Evolutionary conservation across 2,797 vertebrate species (phyloP).

Genomic region (Megaceryle alcyon): DNA sequence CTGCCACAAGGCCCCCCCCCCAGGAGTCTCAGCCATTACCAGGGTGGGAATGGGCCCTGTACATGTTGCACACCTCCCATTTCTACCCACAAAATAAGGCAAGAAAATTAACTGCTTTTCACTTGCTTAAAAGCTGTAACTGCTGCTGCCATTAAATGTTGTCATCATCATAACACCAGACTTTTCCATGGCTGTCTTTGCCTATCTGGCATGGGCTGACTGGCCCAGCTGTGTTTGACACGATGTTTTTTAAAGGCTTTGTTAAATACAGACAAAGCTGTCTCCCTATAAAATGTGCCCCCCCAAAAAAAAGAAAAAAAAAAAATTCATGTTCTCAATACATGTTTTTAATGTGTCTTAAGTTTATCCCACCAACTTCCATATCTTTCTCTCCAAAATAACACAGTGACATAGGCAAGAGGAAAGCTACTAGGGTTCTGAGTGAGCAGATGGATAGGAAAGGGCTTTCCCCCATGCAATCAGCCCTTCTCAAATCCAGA

Average conservation of each 20-base stretch:
- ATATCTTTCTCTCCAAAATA: background rate
- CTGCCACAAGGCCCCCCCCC: accelerated
- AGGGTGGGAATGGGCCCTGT: background rate
- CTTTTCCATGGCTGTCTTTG: background rate
- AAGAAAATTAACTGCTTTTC: background rate
- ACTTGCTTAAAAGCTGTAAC: background rate
- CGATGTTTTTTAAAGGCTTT: background rate
- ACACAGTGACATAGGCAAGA: background rate
- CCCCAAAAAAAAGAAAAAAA: no score
- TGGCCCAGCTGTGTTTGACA: background rate
- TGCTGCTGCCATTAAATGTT: background rate
- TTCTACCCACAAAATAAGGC: background rate
- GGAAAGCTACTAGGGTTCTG: accelerated
- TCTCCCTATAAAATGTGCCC: background rate
- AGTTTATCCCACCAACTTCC: background rate
- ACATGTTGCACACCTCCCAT: background rate
- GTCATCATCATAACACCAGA: accelerated
- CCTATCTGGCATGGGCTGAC: background rate
- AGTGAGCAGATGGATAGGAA: background rate
- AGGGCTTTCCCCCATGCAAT: accelerated
- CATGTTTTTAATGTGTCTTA: background rate
- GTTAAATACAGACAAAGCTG: background rate
- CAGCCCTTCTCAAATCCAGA: background rate
- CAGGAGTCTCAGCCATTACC: background rate
- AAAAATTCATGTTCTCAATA: accelerated